Evolutionary conservation across 2,888 invertebrate genomes (phyloP), one percentile per base, ranked within the genome.

Genomic region (Cacoxenus indagator): DNA sequence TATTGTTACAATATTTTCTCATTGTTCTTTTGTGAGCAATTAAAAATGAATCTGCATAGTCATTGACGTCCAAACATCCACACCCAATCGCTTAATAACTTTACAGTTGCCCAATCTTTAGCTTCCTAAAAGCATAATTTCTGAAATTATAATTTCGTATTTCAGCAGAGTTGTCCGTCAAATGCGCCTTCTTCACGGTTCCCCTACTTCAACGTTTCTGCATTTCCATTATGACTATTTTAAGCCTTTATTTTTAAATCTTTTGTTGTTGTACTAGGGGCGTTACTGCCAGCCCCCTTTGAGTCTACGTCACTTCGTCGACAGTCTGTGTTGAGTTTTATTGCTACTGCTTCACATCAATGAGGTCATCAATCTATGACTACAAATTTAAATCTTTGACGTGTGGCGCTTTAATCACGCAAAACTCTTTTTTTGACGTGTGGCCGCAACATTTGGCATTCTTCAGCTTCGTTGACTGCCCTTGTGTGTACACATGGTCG

Each of bases 81-180:
- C 83, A 75, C 78, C 81, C 77, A 57, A 68, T n/a, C n/a, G 67
- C 77, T 74, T 83, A 83, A 83, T 83, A 81, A 82, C 70, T 67
- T 72, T 64, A 78, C 83, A 81, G 83, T 82, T 81, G 82, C 76
- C 79, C 72, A 79, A 76, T 76, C 81, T 78, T 78, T 81, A 81
- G 82, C 77, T 72, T 73, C 75, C 83, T 78, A 81, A 75, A 31
- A 17, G 31, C 71, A 72, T 76, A 74, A 74, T 74, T 79, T 74
- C 76, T 74, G 74, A 76, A 82, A 76, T 77, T 70, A 78, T 83
- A 81, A 81, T 81, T 81, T 83, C 71, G 83, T 81, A 83, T 83
- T 82, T 83, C 82, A 82, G 83, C 83, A 80, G 75, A 76, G 83
- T 83, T 82, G 84, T 84, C 82, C 84, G 83, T 82, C 84, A 82